A percentile compares a stretch with the other conserved stretches of the same genome.
Evolutionary conservation across 1,140 invertebrate genomes (phyloP).

Genomic region (Colletes latitarsis): DNA sequence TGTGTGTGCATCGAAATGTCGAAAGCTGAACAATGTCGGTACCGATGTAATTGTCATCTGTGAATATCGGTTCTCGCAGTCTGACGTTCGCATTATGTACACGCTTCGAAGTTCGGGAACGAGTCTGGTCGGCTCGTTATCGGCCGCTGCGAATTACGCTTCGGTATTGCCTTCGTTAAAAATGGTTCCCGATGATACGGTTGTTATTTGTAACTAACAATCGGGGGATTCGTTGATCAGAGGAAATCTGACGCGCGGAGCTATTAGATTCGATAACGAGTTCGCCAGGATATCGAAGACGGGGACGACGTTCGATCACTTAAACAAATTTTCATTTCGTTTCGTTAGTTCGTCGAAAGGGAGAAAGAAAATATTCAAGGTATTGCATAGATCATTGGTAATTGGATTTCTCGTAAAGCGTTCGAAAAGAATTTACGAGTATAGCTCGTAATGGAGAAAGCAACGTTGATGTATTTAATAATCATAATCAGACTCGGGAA

Average conservation of each 20-base stretch:
- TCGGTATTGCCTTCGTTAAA: slow-evolving; percentile 22
- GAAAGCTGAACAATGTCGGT: slow-evolving; percentile 33
- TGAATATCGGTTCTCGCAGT: slow-evolving; percentile 36
- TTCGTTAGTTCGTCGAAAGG: no score
- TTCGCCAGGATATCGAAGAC: background rate
- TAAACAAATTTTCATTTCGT: no score
- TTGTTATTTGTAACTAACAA: slow-evolving; percentile 1
- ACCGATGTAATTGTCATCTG: slow-evolving; percentile 44
- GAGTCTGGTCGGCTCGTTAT: slow-evolving; percentile 30
- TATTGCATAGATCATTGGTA: no score
- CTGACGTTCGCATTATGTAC: slow-evolving; percentile 40
- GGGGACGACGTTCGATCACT: no score
- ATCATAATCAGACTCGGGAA: no score
- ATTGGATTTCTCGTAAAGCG: no score
- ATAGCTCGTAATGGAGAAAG: no score
- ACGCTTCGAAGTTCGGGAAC: slow-evolving; percentile 9
- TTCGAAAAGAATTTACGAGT: no score
- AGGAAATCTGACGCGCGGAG: background rate
- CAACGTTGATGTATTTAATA: no score
- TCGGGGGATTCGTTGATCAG: background rate
- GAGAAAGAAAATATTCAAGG: no score
- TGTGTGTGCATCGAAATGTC: slow-evolving; percentile 15
- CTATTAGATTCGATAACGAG: background rate
- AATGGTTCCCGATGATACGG: background rate
- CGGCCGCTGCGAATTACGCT: background rate